Evolutionary conservation across 2,113 vertebrate species (phyloP), one percentile per base, ranked within the genome.

Genomic region (Pygoscelis adeliae): DNA sequence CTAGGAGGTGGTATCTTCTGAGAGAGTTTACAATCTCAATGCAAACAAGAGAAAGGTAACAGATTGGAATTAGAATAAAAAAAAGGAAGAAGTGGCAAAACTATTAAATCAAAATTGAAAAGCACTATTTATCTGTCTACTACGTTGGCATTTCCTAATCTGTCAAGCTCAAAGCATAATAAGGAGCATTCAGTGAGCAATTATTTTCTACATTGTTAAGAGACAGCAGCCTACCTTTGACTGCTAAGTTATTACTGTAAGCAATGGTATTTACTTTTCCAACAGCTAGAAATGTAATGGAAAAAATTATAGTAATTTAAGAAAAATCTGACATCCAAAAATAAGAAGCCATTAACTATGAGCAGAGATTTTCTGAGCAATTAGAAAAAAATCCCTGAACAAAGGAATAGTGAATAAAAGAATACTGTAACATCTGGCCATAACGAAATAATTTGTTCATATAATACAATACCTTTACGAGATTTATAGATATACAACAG

Each of bases 101-200:
- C 29, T 73, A 80, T 63, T 66, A 93, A 89, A 96, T 71, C 63
- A 71, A 62, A 94, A 92, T 44, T 59, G 92, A 87, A 93, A 94
- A 96, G 83, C 81, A 62, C 21, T 87, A 78, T 92, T 90, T 94
- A 80, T 80, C 58, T 83, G 80, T 90, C 13, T 34, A 15, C 67
- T 32, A 36, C 3, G 5, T 26, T 50, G 26, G 63, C 59, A 74
- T 87, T 92, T 95, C 85, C 84, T 92, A 38, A 93, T 92, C 83
- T 76, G 83, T 67, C 73, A 84, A 67, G 52, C 40, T 89, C 42
- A 29, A 79, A 80, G 85, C 40, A 83, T 53, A 90, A 87, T 63
- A 78, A 93, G 30, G 47, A 93, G 23, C 36, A 34, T 55, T 91
- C 61, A 81, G 32, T 13, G 62, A 91, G 73, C 38, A 88, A 94